Evolutionary conservation across 2,797 vertebrate species (phyloP), one percentile per base, ranked within the genome.

Genomic region (Phaenicophaeus curvirostris): DNA sequence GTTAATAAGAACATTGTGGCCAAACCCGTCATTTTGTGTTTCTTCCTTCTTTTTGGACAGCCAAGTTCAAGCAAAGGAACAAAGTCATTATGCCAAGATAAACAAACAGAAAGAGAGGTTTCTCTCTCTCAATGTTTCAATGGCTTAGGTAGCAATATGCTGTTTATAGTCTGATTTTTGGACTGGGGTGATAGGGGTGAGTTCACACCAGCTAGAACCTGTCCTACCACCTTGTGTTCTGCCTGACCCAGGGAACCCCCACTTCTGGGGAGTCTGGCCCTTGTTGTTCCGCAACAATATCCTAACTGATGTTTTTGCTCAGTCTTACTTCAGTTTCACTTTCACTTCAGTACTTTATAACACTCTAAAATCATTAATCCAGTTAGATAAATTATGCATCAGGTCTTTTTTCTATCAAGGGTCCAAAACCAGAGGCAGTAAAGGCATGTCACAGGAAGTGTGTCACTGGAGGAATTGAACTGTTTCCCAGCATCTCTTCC

Each of bases 1-100:
- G 15, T 94, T 97, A 95, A 94, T 48, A 85, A n/a, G 84, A 96
- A 79, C 81, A 76, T 48, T 88, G 76, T 81, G 90, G 86, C 61
- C 57, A 83, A 57, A 83, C 41, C 82, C 89, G 73, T 63, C 24
- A 85, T 81, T 95, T 87, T 50, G 15, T 74, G 25, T 55, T 28
- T 55, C 30, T 82, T 37, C 57, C 35, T 81, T 66, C 51, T 50
- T 37, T n/a, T 35, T 51, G 37, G 55, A 68, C 85, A 79, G 51
- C 82, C 58, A 46, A 78, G 30, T 81, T 94, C 35, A 57, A 63
- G n/a, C 13, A 92, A 92, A 82, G 24, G 12, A 66, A 74, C 37
- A 93, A 86, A 82, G 3, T 33, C 9, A 3, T 76, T 46, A 86
- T 63, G 62, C 33, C 19, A 67, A 82, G 37, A 50, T 28, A 94